Conservation (phyloP, 2,888 invertebrate species). For the Brachyptera putata region DNA sequence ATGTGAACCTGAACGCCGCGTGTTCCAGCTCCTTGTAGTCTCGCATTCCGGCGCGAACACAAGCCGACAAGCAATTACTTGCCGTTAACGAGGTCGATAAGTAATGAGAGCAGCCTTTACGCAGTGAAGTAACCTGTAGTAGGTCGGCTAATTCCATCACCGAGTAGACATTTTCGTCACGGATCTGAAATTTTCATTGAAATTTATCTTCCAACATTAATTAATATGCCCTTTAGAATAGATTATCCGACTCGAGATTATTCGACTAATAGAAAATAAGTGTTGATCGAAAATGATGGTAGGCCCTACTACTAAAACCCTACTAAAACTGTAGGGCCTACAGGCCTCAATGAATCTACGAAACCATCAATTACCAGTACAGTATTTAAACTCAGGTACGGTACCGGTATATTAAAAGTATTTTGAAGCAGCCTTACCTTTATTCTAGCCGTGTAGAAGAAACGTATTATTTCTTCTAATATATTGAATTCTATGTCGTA, state of each 20-base stretch:
- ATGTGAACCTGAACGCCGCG: constrained; percentile 37
- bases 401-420: background rate
- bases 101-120: constrained; percentile 38
- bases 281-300: background rate
- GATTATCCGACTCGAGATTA: no score
- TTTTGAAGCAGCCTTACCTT: constrained; percentile 32
- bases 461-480: constrained; percentile 37
- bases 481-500: constrained; percentile 37
- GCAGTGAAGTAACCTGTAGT: constrained; percentile 38
- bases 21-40: constrained; percentile 38
- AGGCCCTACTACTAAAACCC: no score
- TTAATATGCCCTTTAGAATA: no score
- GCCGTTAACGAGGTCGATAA: constrained; percentile 37
- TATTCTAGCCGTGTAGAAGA: constrained; percentile 39
- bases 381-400: no score
- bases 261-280: no score
- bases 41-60: constrained; percentile 36
- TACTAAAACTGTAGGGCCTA: background rate
- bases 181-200: constrained; percentile 37
- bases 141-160: constrained; percentile 39
- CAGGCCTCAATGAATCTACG: background rate
- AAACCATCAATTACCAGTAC: background rate
- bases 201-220: no score
- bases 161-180: constrained; percentile 38
- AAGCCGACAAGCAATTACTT: constrained; percentile 37